These are phyloP conservation scores for Brassicogethes aeneus DNA, from an alignment of 2,888 invertebrate species.

Conservation along the genomic window DNA sequence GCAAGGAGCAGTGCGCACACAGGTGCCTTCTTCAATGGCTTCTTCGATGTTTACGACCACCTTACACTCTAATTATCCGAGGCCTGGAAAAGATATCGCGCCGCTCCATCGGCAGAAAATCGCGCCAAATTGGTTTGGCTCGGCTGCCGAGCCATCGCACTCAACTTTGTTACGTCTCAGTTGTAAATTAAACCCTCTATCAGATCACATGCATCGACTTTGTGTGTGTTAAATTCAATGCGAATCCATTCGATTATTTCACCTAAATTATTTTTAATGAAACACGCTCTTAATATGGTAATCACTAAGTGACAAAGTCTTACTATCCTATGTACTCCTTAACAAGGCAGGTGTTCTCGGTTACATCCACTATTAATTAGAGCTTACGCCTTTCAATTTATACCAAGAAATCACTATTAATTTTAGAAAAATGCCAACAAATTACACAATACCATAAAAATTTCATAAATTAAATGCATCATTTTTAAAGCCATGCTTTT, in stretches of 20 bases:
- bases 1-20: too few species aligned
- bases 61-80: not conserved
- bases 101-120: not conserved
- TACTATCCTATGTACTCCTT: too few species aligned
- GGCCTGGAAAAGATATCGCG: not conserved
- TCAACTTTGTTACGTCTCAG: not conserved
- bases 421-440: not conserved
- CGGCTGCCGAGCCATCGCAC: not conserved
- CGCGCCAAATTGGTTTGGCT: not conserved
- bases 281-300: not conserved
- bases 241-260: not conserved
- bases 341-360: not conserved
- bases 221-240: not conserved
- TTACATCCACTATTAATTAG: not conserved
- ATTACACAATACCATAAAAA: too few species aligned
- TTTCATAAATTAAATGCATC: too few species aligned
- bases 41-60: not conserved
- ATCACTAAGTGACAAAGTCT: not conserved
- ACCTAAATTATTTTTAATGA: not conserved
- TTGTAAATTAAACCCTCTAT: not conserved
- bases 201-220: not conserved
- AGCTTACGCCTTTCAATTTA: not conserved
- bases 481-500: too few species aligned
- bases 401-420: not conserved
- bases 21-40: not conserved